Conservation (phyloP, 2,113 vertebrate species). For the Erpornis zantholeuca region DNA sequence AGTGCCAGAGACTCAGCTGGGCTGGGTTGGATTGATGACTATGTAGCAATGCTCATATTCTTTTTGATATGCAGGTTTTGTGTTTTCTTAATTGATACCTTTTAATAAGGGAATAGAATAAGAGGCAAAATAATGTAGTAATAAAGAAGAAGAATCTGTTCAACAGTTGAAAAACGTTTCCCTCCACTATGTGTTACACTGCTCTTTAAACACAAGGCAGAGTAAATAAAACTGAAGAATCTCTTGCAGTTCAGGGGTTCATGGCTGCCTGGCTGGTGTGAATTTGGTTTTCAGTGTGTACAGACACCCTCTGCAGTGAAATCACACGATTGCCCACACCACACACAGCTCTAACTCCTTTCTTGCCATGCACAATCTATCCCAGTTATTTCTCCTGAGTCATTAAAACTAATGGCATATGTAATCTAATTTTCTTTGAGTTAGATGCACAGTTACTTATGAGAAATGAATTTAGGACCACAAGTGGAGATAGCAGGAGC, state of each 20-base stretch:
- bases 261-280: not conserved
- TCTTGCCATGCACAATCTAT: not conserved
- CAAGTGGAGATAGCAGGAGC: not conserved
- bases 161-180: not conserved
- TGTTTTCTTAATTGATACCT: not conserved
- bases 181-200: not conserved
- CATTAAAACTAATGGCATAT: not conserved
- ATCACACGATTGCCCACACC: not conserved
- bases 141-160: not conserved
- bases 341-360: not conserved
- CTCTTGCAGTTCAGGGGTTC: not conserved
- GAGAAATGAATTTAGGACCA: not conserved
- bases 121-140: not conserved
- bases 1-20: not conserved
- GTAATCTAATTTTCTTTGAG: conserved; percentile 4
- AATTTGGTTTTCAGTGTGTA: not conserved
- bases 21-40: not conserved
- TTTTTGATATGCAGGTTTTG: not conserved
- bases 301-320: not conserved
- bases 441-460: not conserved
- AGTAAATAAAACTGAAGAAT: not conserved
- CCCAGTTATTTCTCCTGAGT: not conserved
- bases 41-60: not conserved
- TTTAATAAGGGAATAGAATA: not conserved
- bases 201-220: not conserved